Evolutionary conservation across 1,140 invertebrate genomes (phyloP), one percentile per base, ranked within the genome.

Genomic region (Pogonomyrmex californicus): DNA sequence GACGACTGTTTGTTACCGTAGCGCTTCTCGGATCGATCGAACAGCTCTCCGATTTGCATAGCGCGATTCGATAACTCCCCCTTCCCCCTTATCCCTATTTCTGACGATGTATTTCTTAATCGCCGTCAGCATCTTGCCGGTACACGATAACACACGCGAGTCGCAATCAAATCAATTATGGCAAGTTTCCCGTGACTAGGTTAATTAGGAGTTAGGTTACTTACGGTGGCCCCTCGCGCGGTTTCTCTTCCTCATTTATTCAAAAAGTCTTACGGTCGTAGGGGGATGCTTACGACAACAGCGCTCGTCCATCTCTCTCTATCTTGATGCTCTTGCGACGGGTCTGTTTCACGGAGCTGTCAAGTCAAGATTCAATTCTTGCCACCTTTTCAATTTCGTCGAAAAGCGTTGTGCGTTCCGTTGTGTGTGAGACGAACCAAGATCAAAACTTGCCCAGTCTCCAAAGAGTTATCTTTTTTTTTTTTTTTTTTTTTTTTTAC

Each of bases 171-270:
- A 86, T 91, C 75, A 87, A 90, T 70, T 83, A 89, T 82, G 86
- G 82, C 81, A 54, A 88, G 90, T 75, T 87, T 91, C 88, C 65
- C 76, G 90, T 65, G 82, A 87, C 85, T 93, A 87, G 63, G 56
- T 86, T 92, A 92, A 89, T 91, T 91, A 90, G 70, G 86, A 92
- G 73, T 91, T 91, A 75, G 70, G 14, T 90, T 77, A 86, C 75
- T 91, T 89, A 92, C 70, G 88, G 70, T 92, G 92, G 90, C 92
- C 90, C 90, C 87, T 90, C 86, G 86, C 85, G 82, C 87, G 87
- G 88, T 85, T 91, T 85, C 91, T 75, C 56, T 79, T 17, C 1
- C 23, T 70, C 12, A n/a, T 38, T 65, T 54, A 30, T 30, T 73
- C 58, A 30, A 30, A 86, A 47, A 41, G 51, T 38, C 63, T 65